These are phyloP conservation scores for Hirtodrosophila cameraria DNA, from an alignment of 2,888 invertebrate species.

Conservation along the genomic window DNA sequence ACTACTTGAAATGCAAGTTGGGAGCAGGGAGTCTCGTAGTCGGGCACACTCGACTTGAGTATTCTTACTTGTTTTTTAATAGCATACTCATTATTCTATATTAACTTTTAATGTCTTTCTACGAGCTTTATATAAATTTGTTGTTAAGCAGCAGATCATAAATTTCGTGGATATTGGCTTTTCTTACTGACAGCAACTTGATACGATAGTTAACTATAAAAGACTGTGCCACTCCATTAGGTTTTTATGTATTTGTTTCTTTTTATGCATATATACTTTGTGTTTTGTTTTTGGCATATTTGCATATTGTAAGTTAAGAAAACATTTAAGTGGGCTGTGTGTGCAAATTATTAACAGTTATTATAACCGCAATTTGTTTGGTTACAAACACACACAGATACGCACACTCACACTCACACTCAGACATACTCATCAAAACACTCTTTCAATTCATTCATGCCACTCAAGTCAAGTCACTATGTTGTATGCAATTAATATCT, in stretches of 20 bases:
- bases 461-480: slow-evolving; percentile 54
- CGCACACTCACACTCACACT: slow-evolving; percentile 7
- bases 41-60: too few species aligned
- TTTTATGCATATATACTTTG: slow-evolving; percentile 29
- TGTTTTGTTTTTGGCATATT: slow-evolving; percentile 15
- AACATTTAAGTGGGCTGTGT: slow-evolving; percentile 50
- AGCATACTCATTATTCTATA: too few species aligned
- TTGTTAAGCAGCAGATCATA: too few species aligned
- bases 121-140: too few species aligned
- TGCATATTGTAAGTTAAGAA: slow-evolving; percentile 19
- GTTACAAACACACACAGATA: slow-evolving; percentile 32
- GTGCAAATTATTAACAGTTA: slow-evolving; percentile 62
- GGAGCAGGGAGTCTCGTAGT: too few species aligned
- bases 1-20: too few species aligned
- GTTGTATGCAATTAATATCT: slow-evolving; percentile 71
- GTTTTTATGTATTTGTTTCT: slow-evolving; percentile 4
- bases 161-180: too few species aligned
- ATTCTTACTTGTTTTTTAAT: too few species aligned
- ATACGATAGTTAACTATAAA: too few species aligned
- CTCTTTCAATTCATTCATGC: slow-evolving; percentile 60
- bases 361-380: slow-evolving; percentile 62
- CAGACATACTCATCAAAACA: slow-evolving; percentile 34
- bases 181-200: too few species aligned
- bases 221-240: slow-evolving; percentile 8
- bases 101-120: too few species aligned